phyloP scores from a whole-genome alignment of 2,888 invertebrate species.

The Scaptomyza cyrtandrae region DNA sequence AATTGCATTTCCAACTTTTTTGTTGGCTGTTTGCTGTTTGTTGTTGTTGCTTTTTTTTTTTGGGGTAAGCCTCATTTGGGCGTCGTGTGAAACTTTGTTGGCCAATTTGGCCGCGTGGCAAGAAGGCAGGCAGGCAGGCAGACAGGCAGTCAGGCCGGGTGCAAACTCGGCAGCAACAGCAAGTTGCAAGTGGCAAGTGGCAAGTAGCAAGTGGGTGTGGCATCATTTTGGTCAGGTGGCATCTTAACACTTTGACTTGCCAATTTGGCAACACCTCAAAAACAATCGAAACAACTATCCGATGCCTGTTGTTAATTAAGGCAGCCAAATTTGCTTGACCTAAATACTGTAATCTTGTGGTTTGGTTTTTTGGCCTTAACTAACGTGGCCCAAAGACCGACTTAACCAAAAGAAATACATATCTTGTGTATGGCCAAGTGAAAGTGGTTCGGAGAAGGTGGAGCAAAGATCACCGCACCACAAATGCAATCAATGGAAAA shows the following conservation, averaged over 20 bases:
- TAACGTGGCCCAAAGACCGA: slow-evolving; percentile 16
- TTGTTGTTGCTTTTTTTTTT: slow-evolving; percentile 5
- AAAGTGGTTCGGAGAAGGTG: slow-evolving; percentile 31
- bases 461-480: slow-evolving; percentile 34
- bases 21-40: no score
- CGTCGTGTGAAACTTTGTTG: slow-evolving; percentile 59
- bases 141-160: background rate
- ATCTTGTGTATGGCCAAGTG: slow-evolving; percentile 19
- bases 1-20: slow-evolving; percentile 56
- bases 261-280: slow-evolving; percentile 64
- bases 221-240: slow-evolving; percentile 54
- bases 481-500: slow-evolving; percentile 30
- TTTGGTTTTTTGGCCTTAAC: background rate
- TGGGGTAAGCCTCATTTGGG: slow-evolving; percentile 28
- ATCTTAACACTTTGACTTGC: slow-evolving; percentile 71
- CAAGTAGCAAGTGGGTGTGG: slow-evolving; percentile 48
- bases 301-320: slow-evolving; percentile 61
- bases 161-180: background rate
- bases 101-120: slow-evolving; percentile 41
- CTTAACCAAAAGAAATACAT: background rate
- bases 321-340: slow-evolving; percentile 41
- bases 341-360: slow-evolving; percentile 16
- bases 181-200: background rate
- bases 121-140: background rate
- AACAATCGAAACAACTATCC: slow-evolving; percentile 36